Base-by-base conservation (phyloP, 2,888 invertebrate species). In the Troides aeacus region DNA sequence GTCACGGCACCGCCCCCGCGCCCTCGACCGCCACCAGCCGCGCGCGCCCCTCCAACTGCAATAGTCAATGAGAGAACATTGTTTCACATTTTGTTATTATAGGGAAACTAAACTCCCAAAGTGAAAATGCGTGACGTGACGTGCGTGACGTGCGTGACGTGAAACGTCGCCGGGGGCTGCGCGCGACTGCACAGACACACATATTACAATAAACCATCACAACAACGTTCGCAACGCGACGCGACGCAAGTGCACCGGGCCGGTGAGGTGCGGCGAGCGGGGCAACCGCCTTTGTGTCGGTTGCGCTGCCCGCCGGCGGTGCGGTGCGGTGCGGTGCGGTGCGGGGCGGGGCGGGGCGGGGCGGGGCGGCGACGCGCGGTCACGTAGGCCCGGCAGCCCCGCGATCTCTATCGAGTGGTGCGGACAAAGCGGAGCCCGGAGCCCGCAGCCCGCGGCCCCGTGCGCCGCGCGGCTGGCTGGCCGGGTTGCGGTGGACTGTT, bases 331-430 rank as follows among this genome's bases (percentile, higher is more conserved):
- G 21, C 21, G 21, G 21, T 21, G 21, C 21, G 21, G 21, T 21
- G 21, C 21, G 21, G 21, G 0, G 21, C 21, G 1, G 21, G 21
- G 21, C 21, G 21, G 21, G 21, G 21, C 21, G 21, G 21, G 21
- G 21, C 21, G 21, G 21, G 21, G 21, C 21, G 21, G 21, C 21
- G 21, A 21, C 76, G 62, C 79, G 85, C 86, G 86, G 91, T 91
- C 91, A 92, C 92, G 92, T 92, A 92, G 90, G 90, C 92, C 87
- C 86, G 81, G 81, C 81, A 81, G 78, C 78, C 77, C 74, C 75
- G 73, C 72, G 74, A 72, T 75, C 72, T 77, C 88, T 82, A 73
- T 76, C 68, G 85, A 83, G 86, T 79, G 78, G 82, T 83, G 72
- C 75, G 87, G 90, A 89, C 89, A 71, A 66, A 71, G 68, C 72